Evolutionary conservation across 92 coral and sea anemone genomes (phyloP).

Genomic region (Blastomussa wellsi): DNA sequence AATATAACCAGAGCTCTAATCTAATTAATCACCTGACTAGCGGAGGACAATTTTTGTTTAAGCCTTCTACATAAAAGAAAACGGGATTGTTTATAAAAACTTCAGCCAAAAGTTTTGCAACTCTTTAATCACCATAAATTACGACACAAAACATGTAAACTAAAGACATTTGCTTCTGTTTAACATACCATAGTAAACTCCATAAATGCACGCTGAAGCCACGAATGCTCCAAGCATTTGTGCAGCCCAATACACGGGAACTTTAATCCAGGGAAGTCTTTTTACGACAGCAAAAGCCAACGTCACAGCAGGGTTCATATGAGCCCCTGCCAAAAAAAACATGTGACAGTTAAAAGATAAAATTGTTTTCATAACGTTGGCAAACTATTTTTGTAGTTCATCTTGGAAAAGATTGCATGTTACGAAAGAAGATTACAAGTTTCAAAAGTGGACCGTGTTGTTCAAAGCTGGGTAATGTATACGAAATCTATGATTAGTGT

Average conservation of each 20-base stretch:
- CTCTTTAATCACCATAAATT: too few relatives aligned
- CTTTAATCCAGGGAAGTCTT: constrained; percentile 58
- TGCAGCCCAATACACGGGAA: constrained; percentile 63
- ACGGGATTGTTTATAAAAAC: neutral
- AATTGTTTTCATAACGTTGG: neutral
- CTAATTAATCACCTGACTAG: too few relatives aligned
- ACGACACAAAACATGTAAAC: too few relatives aligned
- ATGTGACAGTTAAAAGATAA: neutral
- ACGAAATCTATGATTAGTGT: neutral
- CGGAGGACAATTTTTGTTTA: too few relatives aligned
- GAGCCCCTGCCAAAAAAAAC: constrained; percentile 78
- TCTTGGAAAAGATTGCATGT: neutral
- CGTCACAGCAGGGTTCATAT: constrained; percentile 92
- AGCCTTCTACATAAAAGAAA: neutral
- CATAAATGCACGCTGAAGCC: constrained; percentile 66
- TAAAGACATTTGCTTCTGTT: neutral
- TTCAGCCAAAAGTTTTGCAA: too few relatives aligned
- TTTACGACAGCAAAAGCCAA: constrained; percentile 63
- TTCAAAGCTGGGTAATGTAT: neutral
- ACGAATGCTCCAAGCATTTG: constrained; percentile 68
- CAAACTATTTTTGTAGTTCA: too few relatives aligned
- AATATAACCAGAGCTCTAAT: too few relatives aligned
- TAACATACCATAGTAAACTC: constrained; percentile 53
- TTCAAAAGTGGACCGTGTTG: neutral
- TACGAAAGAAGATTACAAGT: neutral